Evolutionary conservation across 2,888 invertebrate species (phyloP).

Genomic region (Troilus luridus): DNA sequence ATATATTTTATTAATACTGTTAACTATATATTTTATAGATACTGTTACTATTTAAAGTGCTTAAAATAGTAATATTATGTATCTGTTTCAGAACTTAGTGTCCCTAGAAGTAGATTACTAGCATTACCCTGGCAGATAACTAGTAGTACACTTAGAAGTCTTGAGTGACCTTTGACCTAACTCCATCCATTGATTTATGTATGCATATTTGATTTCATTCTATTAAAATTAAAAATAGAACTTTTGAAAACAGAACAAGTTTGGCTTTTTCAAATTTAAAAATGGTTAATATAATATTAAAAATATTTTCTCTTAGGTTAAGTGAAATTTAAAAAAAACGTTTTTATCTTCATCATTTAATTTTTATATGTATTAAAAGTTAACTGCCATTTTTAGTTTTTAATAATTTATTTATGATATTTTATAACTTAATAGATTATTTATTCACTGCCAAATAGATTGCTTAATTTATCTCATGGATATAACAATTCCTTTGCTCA

Average conservation of each 20-base stretch:
- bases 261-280: neutral
- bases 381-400: slow-evolving; percentile 20
- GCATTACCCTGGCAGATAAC: too few species aligned
- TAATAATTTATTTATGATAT: slow-evolving; percentile 18
- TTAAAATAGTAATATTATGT: too few species aligned
- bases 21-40: too few species aligned
- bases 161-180: too few species aligned
- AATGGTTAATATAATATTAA: neutral
- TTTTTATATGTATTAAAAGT: neutral
- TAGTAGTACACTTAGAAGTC: too few species aligned
- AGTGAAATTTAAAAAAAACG: neutral
- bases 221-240: neutral
- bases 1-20: too few species aligned
- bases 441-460: neutral
- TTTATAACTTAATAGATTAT: neutral
- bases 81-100: too few species aligned
- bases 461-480: neutral
- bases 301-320: neutral
- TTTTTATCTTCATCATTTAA: slow-evolving; percentile 7
- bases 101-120: too few species aligned
- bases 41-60: too few species aligned
- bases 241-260: neutral
- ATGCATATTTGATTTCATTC: too few species aligned
- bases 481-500: slow-evolving; percentile 9
- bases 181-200: too few species aligned